Conservation (phyloP, 2,113 vertebrate genomes). For the Bubalus kerabau region DNA sequence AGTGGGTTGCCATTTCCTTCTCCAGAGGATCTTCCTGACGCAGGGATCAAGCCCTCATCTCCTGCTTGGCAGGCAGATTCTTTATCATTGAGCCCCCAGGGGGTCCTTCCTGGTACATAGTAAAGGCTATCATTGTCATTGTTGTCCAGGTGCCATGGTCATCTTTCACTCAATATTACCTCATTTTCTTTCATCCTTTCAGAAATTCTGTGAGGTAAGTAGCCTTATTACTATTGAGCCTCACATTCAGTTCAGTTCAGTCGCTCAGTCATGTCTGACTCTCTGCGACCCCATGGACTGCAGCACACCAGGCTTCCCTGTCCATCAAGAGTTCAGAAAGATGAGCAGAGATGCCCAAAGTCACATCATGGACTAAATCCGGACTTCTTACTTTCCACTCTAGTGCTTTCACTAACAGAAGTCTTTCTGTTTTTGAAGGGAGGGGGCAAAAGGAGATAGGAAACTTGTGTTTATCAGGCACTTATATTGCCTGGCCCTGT, state of each 20-base stretch:
- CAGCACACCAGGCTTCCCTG: background rate
- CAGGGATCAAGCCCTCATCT: background rate
- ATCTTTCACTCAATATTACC: background rate
- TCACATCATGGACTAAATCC: background rate
- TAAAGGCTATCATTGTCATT: accelerated
- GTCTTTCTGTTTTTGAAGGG: background rate
- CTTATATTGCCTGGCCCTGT: background rate
- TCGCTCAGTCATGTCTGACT: background rate
- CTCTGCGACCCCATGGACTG: background rate
- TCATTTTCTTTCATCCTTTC: background rate
- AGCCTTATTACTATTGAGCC: background rate
- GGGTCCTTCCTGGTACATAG: background rate
- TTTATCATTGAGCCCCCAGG: background rate
- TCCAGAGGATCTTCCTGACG: background rate
- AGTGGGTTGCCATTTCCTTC: background rate
- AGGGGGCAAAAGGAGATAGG: background rate
- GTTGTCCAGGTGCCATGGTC: background rate
- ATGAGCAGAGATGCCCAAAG: background rate
- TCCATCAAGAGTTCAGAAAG: background rate
- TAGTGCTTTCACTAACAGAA: background rate
- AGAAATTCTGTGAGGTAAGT: background rate
- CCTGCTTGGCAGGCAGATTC: background rate
- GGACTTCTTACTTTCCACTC: background rate
- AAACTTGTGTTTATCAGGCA: background rate
- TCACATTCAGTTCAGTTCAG: background rate